A percentile compares a stretch with the other conserved stretches of the same genome.
Evolutionary conservation across 2,113 vertebrate genomes (phyloP).

Genomic region (Cavia porcellus): DNA sequence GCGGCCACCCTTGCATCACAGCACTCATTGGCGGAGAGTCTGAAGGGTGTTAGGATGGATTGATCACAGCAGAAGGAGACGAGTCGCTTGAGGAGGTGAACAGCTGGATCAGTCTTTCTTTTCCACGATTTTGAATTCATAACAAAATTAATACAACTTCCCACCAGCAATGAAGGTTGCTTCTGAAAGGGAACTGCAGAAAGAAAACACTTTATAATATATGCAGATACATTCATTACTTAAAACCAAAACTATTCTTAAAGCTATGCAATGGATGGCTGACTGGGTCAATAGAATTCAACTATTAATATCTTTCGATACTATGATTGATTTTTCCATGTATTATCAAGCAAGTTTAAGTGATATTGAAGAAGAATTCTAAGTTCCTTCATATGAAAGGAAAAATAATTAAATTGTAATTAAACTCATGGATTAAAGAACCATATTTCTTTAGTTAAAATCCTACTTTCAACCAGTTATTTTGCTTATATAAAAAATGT

Average conservation of each 20-base stretch:
- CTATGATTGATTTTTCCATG: not conserved
- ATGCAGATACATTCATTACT: not conserved
- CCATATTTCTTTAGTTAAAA: not conserved
- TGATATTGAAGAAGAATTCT: not conserved
- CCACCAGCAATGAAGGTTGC: not conserved
- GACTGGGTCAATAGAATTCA: not conserved
- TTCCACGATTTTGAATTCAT: conserved; percentile 23
- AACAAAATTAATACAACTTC: conserved; percentile 48
- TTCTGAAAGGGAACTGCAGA: not conserved
- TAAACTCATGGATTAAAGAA: not conserved
- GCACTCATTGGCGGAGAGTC: conserved; percentile 43
- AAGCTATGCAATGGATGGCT: not conserved
- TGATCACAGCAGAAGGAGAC: conserved; percentile 59
- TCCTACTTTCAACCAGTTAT: not conserved
- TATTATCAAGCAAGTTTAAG: not conserved
- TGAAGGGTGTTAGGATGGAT: not conserved
- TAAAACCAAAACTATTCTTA: not conserved
- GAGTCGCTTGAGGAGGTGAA: not conserved
- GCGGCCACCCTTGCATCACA: conserved; percentile 9
- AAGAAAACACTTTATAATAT: not conserved
- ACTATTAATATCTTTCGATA: not conserved
- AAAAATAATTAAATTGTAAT: not conserved
- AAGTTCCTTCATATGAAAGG: not conserved
- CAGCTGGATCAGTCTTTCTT: conserved; percentile 34
- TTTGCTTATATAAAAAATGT: not conserved